A percentile compares a stretch with the other conserved stretches of the same genome.
Conservation (phyloP, 1,140 invertebrate genomes). For the Notospermus geniculatus region DNA sequence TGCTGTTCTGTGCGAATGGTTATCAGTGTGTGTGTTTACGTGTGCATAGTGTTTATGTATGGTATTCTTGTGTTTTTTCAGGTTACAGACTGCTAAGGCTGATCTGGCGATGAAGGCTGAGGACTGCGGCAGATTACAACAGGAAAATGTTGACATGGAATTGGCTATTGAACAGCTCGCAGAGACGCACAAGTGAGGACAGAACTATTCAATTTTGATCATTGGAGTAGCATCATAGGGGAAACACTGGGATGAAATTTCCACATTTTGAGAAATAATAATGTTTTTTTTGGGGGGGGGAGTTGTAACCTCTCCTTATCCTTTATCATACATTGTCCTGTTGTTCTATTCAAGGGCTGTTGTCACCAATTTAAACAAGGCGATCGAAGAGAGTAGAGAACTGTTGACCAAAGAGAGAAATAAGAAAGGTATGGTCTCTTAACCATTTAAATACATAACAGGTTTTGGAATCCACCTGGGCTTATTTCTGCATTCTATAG, state of each 20-base stretch:
- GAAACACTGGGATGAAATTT: no score
- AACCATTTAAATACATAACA: no score
- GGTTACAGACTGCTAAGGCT: conserved; percentile 39
- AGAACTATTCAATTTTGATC: no score
- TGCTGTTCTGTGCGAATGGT: no score
- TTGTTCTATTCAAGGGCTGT: conserved; percentile 36
- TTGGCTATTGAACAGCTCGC: conserved; percentile 36
- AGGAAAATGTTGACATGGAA: conserved; percentile 42
- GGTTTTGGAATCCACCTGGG: no score
- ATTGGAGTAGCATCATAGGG: no score
- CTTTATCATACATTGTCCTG: background rate
- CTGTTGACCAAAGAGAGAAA: conserved; percentile 45
- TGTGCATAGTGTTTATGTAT: no score
- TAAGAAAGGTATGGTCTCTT: conserved; percentile 41
- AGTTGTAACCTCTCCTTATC: background rate
- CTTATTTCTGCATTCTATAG: no score
- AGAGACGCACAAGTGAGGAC: conserved; percentile 50
- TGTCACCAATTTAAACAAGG: conserved; percentile 42
- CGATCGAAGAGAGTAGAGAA: conserved; percentile 46
- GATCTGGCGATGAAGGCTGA: conserved; percentile 42
- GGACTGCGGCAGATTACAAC: conserved; percentile 40
- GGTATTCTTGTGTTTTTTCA: conserved; percentile 20
- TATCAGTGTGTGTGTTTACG: no score
- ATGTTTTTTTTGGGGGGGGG: no score
- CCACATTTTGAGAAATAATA: no score